Percentiles rank a stretch among this genome's conserved stretches.
phyloP scores from a whole-genome alignment of 1,140 invertebrate genomes.

The Nasonia giraulti region DNA sequence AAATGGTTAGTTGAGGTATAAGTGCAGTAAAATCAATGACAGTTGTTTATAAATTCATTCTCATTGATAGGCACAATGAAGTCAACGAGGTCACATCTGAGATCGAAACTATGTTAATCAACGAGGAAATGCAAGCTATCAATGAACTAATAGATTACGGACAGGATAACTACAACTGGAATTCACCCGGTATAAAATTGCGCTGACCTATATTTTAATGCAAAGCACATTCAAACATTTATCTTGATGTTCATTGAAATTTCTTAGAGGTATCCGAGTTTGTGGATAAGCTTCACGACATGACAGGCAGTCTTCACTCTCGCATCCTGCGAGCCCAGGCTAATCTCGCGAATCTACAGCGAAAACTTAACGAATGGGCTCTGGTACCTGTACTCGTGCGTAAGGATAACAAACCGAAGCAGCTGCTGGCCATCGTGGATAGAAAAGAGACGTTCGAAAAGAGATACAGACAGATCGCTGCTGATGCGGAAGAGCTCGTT shows the following conservation, averaged over 20 bases:
- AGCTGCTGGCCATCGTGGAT: constrained; percentile 77
- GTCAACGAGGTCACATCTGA: constrained; percentile 73
- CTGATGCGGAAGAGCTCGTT: constrained; percentile 76
- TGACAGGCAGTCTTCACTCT: constrained; percentile 75
- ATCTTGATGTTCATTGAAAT: background rate
- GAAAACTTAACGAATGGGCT: constrained; percentile 81
- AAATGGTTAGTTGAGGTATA: constrained; percentile 20
- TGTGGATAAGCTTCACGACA: constrained; percentile 73
- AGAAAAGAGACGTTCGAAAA: constrained; percentile 73
- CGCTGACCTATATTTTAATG: background rate
- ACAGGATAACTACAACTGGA: constrained; percentile 78
- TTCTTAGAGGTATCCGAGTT: constrained; percentile 74
- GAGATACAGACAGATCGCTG: constrained; percentile 77
- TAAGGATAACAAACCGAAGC: constrained; percentile 77
- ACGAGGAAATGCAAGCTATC: constrained; percentile 76
- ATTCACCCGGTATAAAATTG: constrained; percentile 72
- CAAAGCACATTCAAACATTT: too few species aligned
- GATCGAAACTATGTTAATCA: constrained; percentile 77
- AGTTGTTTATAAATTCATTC: background rate
- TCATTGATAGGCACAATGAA: constrained; percentile 76
- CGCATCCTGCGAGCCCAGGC: constrained; percentile 77
- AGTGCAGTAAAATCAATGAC: background rate
- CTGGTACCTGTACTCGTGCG: constrained; percentile 81
- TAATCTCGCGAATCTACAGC: constrained; percentile 69
- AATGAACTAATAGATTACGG: constrained; percentile 76